These are phyloP conservation scores for Anagrus nilaparvatae DNA, from an alignment of 1,140 invertebrate species.

Conservation along the genomic window DNA sequence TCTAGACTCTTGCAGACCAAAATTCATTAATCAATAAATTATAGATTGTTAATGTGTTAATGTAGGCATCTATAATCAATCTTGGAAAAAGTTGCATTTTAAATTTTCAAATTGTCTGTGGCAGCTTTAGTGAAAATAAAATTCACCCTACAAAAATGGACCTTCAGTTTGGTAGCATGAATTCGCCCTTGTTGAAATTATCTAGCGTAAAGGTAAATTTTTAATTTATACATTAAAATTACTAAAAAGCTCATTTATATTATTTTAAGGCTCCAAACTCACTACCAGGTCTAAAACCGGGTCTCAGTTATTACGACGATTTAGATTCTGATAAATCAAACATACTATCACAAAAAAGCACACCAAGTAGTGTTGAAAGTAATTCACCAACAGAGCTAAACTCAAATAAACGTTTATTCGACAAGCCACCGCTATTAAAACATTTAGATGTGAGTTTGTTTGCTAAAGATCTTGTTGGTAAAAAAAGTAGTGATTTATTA, in stretches of 20 bases:
- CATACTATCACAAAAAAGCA: conserved; percentile 48
- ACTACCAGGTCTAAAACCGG: conserved; percentile 44
- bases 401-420: conserved; percentile 68
- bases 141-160: conserved; percentile 43
- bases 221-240: no score
- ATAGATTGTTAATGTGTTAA: no score
- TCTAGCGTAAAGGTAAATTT: conserved; percentile 36
- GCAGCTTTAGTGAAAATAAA: no score
- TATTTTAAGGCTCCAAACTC: conserved; percentile 40
- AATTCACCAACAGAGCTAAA: conserved; percentile 80
- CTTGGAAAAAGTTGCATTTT: no score
- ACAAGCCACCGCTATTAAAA: conserved; percentile 76
- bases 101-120: no score
- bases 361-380: conserved; percentile 73
- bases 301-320: conserved; percentile 42
- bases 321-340: no score
- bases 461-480: no score
- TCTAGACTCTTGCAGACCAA: no score
- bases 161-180: conserved; percentile 41
- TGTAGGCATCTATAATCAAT: no score
- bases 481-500: no score
- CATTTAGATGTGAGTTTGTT: conserved; percentile 63
- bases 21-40: no score
- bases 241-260: no score
- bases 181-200: conserved; percentile 42